Evolutionary conservation across 2,888 invertebrate species (phyloP).

Genomic region (Asteroscopus sphinx): DNA sequence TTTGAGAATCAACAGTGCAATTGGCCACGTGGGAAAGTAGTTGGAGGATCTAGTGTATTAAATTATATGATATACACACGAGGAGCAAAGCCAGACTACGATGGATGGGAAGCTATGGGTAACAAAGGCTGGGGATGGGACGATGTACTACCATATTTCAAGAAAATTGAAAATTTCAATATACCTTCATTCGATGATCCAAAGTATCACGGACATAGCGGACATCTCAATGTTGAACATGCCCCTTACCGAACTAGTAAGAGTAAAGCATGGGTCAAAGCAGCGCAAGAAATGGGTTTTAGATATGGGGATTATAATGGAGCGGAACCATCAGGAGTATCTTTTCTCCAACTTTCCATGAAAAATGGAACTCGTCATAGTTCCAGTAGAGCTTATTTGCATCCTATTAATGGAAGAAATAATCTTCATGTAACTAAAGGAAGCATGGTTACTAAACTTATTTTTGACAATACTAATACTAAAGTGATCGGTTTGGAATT

Average conservation of each 20-base stretch:
- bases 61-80: slow-evolving; percentile 95
- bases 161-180: slow-evolving; percentile 93
- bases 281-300: slow-evolving; percentile 91
- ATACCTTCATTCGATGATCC: slow-evolving; percentile 88
- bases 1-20: slow-evolving; percentile 93
- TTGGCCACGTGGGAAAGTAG: slow-evolving; percentile 95
- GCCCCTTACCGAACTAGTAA: slow-evolving; percentile 86
- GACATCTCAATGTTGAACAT: slow-evolving; percentile 89
- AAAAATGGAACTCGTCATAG: slow-evolving; percentile 92
- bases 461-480: slow-evolving; percentile 89
- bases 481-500: slow-evolving; percentile 91
- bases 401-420: slow-evolving; percentile 88
- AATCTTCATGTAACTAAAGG: slow-evolving; percentile 91
- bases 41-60: slow-evolving; percentile 95
- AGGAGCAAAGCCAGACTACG: slow-evolving; percentile 93
- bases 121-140: slow-evolving; percentile 93
- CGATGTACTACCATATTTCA: slow-evolving; percentile 93
- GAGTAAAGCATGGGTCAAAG: slow-evolving; percentile 90
- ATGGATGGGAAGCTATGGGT: slow-evolving; percentile 93
- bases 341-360: slow-evolving; percentile 91
- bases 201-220: slow-evolving; percentile 88
- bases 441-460: slow-evolving; percentile 90
- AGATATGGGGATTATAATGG: slow-evolving; percentile 91
- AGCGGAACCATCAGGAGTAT: slow-evolving; percentile 90
- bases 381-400: slow-evolving; percentile 92